Conservation (phyloP, 2,888 invertebrate species). For the Drosophila melanocephala region DNA sequence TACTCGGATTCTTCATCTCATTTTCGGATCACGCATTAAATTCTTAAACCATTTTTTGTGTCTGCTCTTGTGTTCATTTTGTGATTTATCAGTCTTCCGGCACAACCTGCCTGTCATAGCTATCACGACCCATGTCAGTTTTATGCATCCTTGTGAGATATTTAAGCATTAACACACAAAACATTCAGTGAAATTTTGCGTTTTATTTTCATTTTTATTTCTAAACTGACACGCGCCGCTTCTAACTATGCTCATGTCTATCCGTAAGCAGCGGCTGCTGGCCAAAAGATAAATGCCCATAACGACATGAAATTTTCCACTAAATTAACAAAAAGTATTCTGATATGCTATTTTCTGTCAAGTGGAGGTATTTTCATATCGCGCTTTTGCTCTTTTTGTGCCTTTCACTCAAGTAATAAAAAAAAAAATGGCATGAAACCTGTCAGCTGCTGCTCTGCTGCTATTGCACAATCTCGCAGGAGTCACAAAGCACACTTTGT, state of each 20-base stretch:
- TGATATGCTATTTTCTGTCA: slow-evolving; percentile 62
- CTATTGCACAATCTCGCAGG: slow-evolving; percentile 42
- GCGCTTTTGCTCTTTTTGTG: not conserved
- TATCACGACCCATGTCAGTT: slow-evolving; percentile 30
- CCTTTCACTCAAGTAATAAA: slow-evolving; percentile 44
- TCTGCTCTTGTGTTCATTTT: not conserved
- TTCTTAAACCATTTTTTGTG: not conserved
- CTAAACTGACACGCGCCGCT: slow-evolving; percentile 30
- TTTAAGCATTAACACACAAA: slow-evolving; percentile 16
- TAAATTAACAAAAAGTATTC: slow-evolving; percentile 65
- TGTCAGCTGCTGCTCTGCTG: slow-evolving; percentile 3
- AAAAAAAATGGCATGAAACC: slow-evolving; percentile 31
- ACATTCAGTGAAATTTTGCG: not conserved
- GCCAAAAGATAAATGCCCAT: slow-evolving; percentile 46
- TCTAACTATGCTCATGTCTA: not conserved
- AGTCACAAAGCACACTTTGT: slow-evolving; percentile 39
- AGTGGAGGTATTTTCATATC: slow-evolving; percentile 47
- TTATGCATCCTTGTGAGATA: slow-evolving; percentile 27
- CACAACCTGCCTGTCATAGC: slow-evolving; percentile 16
- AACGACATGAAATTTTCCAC: slow-evolving; percentile 69
- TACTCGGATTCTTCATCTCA: not conserved
- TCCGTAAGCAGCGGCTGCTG: slow-evolving; percentile 22
- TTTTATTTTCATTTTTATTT: not conserved
- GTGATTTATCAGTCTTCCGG: slow-evolving; percentile 8
- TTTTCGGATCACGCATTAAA: not conserved